Evolutionary conservation across 2,113 vertebrate species (phyloP), one percentile per base, ranked within the genome.

Genomic region (Marmota monax): DNA sequence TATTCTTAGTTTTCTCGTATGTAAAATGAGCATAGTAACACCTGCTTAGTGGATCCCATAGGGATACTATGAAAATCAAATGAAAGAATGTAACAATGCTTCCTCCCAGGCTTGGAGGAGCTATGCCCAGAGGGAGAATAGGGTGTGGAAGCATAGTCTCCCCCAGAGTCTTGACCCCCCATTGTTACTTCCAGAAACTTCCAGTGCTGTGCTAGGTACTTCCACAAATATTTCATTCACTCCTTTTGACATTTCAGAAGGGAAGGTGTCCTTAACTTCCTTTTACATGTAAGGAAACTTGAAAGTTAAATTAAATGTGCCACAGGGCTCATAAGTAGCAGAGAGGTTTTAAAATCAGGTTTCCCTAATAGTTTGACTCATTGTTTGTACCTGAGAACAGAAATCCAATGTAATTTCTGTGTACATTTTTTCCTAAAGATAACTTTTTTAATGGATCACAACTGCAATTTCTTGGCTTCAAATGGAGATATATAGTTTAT

Each of bases 391-490:
- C 16, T 56, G 25, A 84, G 25, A 86, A 27, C 6, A 76, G 73
- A 90, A 86, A 56, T 82, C 86, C 51, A 32, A 78, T 73, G 23
- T 51, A 86, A 90, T 86, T 69, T 58, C 39, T 82, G 67, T 74
- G 22, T 34, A 29, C 56, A 22, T 16, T 70, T 83, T 16, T 69
- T 84, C 29, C 84, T 56, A 42, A 76, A 45, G 39, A 37, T 11
- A 69, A 65, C 12, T 56, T 25, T n/a, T 56, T 84, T 77, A 77
- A 84, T 7, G 76, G 45, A 45, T 84, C 48, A 77, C 22, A 56
- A 53, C 20, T 76, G 14, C 27, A 88, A 76, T 67, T 45, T 67
- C 27, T 61, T 83, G 48, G 76, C 45, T 69, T 56, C n/a, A 84
- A 69, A 84, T 84, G 45, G 16, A 76, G 70, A 76, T 77, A 83